Conservation (phyloP, 2,797 vertebrate species). For the Tamandua tetradactyla region DNA sequence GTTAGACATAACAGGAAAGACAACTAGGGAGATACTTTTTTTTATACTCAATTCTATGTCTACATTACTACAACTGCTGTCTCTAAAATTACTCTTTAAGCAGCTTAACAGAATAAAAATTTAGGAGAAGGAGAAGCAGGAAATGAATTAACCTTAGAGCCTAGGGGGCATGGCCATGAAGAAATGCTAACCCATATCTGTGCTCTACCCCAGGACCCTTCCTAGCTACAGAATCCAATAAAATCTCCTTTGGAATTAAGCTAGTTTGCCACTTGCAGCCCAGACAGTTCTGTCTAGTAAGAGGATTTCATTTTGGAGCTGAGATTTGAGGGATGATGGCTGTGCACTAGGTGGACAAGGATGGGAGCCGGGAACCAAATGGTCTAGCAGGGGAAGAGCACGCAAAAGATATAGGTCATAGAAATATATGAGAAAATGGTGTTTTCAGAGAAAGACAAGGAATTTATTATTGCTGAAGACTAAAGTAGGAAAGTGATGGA, state of each 20-base stretch:
- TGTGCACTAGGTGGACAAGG: neutral
- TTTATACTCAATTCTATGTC: neutral
- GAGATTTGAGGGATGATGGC: neutral
- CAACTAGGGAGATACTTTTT: neutral
- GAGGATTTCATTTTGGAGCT: neutral
- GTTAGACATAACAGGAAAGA: neutral
- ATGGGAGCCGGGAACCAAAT: neutral
- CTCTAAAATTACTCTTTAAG: slow-evolving; percentile 40
- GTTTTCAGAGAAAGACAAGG: neutral
- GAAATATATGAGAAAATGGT: neutral
- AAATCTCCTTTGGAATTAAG: neutral
- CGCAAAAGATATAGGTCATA: neutral
- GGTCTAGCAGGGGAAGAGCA: neutral
- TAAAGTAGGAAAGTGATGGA: neutral
- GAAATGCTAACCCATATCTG: neutral
- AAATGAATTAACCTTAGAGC: neutral
- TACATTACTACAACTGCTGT: neutral
- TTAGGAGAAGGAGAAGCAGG: neutral
- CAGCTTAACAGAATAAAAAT: neutral
- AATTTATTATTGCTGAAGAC: neutral
- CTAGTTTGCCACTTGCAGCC: neutral
- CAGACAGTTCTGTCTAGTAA: neutral
- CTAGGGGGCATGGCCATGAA: neutral
- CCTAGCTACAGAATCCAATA: neutral
- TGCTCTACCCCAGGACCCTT: neutral